Evolutionary conservation across 2,888 invertebrate genomes (phyloP), one percentile per base, ranked within the genome.

Genomic region (Camponotus fellah): DNA sequence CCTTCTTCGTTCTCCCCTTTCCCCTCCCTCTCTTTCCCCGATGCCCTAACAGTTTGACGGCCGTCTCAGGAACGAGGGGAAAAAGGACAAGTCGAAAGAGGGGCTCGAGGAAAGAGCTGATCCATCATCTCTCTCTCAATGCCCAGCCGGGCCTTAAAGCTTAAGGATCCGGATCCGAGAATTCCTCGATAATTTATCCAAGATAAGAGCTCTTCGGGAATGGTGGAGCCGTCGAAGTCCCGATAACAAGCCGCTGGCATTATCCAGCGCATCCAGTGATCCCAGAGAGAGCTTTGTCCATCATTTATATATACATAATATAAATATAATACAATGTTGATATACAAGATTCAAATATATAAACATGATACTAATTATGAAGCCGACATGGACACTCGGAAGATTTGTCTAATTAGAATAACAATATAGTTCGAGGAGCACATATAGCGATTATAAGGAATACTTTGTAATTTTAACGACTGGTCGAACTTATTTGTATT

Each of bases 141-240:
- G 68, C 72, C 46, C 53, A 65, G 56, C n/a, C 83, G 49, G 83
- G 60, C 49, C 56, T 40, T 65, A 26, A 69, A 64, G 76, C 80
- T 84, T 84, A 80, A 82, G 82, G 79, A 86, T 60, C 86, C 82
- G 86, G 85, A 86, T 85, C 82, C 86, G 69, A 86, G 86, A 86
- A 86, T 86, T 83, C 83, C 71, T 85, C 82, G 87, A 87, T 87
- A 88, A 88, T 84, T 88, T 84, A 85, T 86, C 86, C 85, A 80
- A 83, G 86, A 86, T 86, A 86, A 83, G 84, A 77, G 80, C 49
- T 68, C 40, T 53, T 26, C 75, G 4, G n/a, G 34, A 72, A 62
- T 26, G 58, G 32, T 21, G 14, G 12, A n/a, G 17, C 46, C 62
- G 37, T 75, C 53, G 66, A n/a, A 53, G 34, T 17, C 12, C 6